Evolutionary conservation across 2,888 invertebrate genomes (phyloP), one percentile per base, ranked within the genome.

Genomic region (Lycocerus yunnanus): DNA sequence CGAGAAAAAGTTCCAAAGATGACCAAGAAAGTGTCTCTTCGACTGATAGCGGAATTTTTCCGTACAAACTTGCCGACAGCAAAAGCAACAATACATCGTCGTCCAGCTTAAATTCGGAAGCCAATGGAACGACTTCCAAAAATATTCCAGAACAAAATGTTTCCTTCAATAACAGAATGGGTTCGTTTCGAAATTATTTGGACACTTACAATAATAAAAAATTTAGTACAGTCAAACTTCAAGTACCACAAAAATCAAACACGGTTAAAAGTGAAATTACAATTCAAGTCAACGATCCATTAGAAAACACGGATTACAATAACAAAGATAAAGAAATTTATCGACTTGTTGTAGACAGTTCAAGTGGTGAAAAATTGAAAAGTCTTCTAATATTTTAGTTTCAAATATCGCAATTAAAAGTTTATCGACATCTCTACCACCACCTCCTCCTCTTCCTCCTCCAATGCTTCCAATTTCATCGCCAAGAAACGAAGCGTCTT

Each of bases 251-350:
- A n/a, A 73, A 78, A 59, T 76, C 77, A 60, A 78, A 78, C 66
- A 76, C 75, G 18, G 81, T 83, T 27, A 84, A 83, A 79, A 84
- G 83, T 15, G 85, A 85, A 79, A 81, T 85, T 75, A 84, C 82
- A 68, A 83, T 85, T 43, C 81, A 85, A 75, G 83, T 85, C 58
- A 79, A 78, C 70, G 76, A 68, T 20, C 71, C 70, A 20, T n/a
- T 27, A 21, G 21, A 15, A 65, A 61, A 9, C n/a, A 69, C 14
- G 8, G n/a, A n/a, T n/a, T n/a, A n/a, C n/a, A n/a, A n/a, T n/a
- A 63, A 69, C 20, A 24, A 58, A 66, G 20, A 65, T 43, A 15
- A 43, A 11, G 11, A 43, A 8, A 43, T n/a, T 43, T 43, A 5
- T n/a, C 43, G n/a, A 43, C n/a, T 43, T 8, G 43, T 43, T 43